Percentiles rank a stretch among this genome's conserved stretches.
These are phyloP conservation scores for Chalcis sispes DNA, from an alignment of 2,888 invertebrate species.

Conservation along the genomic window DNA sequence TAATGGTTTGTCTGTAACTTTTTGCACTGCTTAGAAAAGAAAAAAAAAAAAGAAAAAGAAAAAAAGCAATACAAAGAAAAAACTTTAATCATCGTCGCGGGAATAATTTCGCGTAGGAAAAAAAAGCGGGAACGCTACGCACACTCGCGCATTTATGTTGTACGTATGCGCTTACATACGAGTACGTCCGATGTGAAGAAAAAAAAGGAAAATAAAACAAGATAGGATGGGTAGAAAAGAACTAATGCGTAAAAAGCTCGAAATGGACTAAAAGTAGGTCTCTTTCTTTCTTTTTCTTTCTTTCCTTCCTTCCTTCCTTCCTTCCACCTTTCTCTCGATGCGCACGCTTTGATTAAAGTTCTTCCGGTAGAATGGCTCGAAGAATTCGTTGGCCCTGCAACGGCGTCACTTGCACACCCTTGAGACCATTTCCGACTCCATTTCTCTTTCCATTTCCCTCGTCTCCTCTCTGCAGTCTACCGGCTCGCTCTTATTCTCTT, in stretches of 20 bases:
- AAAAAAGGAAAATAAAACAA: not conserved
- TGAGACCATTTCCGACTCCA: constrained; percentile 58
- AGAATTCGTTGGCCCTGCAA: constrained; percentile 43
- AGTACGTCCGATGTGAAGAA: not conserved
- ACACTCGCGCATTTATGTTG: too few species aligned
- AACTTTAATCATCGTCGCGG: constrained; percentile 40
- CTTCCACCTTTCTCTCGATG: constrained; percentile 15
- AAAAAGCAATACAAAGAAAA: not conserved
- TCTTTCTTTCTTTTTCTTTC: constrained; percentile 24
- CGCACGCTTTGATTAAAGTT: constrained; percentile 60
- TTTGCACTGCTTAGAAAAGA: too few species aligned
- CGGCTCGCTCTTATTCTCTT: not conserved
- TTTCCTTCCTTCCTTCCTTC: constrained; percentile 13
- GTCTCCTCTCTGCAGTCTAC: not conserved
- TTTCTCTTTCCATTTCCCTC: constrained; percentile 44
- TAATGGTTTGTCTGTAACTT: not conserved
- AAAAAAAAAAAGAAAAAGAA: too few species aligned
- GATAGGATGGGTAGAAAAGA: not conserved
- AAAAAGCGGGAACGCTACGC: not conserved
- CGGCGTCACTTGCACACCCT: constrained; percentile 51
- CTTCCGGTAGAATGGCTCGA: constrained; percentile 57
- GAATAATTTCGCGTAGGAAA: constrained; percentile 20
- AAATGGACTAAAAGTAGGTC: constrained; percentile 51
- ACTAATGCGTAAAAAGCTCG: constrained; percentile 48
- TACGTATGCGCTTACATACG: too few species aligned